phyloP scores from a whole-genome alignment of 2,888 invertebrate species.

The Syritta pipiens region DNA sequence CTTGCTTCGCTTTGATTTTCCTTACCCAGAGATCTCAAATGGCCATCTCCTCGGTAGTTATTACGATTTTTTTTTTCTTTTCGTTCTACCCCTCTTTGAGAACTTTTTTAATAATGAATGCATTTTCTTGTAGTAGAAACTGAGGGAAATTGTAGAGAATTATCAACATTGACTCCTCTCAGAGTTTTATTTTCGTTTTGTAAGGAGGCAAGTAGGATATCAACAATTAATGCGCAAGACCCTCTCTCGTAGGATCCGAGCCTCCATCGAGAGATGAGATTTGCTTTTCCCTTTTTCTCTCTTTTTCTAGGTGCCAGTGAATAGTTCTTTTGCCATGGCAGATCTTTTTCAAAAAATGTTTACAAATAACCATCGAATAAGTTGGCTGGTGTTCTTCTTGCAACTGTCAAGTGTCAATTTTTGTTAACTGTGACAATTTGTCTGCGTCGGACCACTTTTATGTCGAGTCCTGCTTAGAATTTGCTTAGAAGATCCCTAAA shows the following conservation, averaged over 20 bases:
- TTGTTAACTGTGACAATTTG: background rate
- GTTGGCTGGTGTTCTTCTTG: slow-evolving; percentile 2
- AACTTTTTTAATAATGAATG: slow-evolving; percentile 53
- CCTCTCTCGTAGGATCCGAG: slow-evolving; percentile 25
- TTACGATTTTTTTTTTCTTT: slow-evolving; percentile 39
- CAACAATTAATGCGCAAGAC: slow-evolving; percentile 60
- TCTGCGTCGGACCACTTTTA: no score
- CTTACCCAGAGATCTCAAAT: no score
- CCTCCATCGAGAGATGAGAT: no score
- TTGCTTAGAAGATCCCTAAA: no score
- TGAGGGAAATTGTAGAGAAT: slow-evolving; percentile 1
- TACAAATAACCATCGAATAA: slow-evolving; percentile 43
- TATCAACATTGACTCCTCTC: slow-evolving; percentile 20
- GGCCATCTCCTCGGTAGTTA: slow-evolving; percentile 9
- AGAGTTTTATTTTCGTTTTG: slow-evolving; percentile 13
- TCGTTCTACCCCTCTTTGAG: no score
- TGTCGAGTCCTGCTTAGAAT: no score
- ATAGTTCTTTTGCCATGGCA: slow-evolving; percentile 16
- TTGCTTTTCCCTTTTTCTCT: background rate
- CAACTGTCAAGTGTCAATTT: background rate
- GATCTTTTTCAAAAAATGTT: slow-evolving; percentile 34
- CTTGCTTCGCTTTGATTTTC: no score
- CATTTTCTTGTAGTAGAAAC: slow-evolving; percentile 40
- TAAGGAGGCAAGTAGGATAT: slow-evolving; percentile 50
- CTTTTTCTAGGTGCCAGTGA: slow-evolving; percentile 2